Conservation (phyloP, 2,797 vertebrate species). For the Xerus rutilus region DNA sequence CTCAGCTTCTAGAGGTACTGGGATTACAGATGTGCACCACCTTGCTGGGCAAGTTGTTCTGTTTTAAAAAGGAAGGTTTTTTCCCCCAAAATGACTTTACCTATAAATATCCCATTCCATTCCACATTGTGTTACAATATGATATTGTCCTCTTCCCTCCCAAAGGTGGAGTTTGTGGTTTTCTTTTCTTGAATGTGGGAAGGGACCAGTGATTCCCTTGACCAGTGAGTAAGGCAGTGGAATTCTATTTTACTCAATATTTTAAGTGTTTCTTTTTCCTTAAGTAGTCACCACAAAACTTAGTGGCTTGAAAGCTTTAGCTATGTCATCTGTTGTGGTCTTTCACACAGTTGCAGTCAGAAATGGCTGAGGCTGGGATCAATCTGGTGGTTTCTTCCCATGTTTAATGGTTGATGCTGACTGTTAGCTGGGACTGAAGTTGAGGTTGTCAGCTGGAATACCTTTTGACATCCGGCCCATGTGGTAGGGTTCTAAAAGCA, state of each 20-base stretch:
- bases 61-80: slow-evolving; percentile 42
- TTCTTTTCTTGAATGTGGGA: neutral
- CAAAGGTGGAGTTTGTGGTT: neutral
- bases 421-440: neutral
- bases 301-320: neutral
- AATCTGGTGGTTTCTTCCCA: neutral
- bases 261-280: neutral
- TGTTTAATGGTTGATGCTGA: neutral
- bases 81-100: neutral
- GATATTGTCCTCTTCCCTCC: neutral
- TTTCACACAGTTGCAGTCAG: neutral
- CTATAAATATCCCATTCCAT: neutral
- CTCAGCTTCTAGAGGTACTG: no score
- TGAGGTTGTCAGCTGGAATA: neutral
- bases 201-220: neutral
- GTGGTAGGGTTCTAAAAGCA: neutral
- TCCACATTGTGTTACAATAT: neutral
- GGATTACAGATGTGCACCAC: no score
- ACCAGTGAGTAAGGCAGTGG: neutral
- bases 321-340: neutral
- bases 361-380: neutral
- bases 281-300: neutral
- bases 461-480: neutral
- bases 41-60: neutral
- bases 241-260: neutral